Evolutionary conservation across 2,888 invertebrate genomes (phyloP).

Genomic region (Phytoseiulus persimilis): DNA sequence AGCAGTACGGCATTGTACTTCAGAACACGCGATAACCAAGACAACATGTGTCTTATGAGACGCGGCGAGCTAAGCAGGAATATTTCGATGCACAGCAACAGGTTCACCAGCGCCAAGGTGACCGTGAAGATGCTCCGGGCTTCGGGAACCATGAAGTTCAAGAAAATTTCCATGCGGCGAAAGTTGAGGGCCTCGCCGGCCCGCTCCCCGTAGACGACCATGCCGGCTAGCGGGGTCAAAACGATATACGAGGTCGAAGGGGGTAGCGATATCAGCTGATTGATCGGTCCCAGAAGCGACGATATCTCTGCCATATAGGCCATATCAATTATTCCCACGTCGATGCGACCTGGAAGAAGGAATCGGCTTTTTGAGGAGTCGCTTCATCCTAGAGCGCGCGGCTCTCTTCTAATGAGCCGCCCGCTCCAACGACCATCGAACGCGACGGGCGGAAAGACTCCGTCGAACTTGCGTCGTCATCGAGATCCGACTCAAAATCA

Average conservation of each 20-base stretch:
- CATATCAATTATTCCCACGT: conserved; percentile 19
- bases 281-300: not conserved
- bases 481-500: not conserved
- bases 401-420: not conserved
- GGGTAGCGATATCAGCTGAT: not conserved
- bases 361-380: not conserved
- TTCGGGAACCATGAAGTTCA: conserved; percentile 26
- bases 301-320: not conserved
- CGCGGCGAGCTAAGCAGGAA: conserved; percentile 1
- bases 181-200: conserved; percentile 22
- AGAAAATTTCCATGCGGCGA: conserved; percentile 27
- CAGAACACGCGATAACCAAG: not conserved
- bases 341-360: conserved; percentile 27
- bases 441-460: not conserved
- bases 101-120: not conserved
- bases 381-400: not conserved
- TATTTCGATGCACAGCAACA: conserved; percentile 24
- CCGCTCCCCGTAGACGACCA: conserved; percentile 11
- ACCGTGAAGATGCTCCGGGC: conserved; percentile 13
- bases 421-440: not conserved
- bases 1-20: conserved; percentile 23
- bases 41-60: not conserved
- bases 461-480: not conserved
- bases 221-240: conserved; percentile 12
- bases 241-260: conserved; percentile 21